Evolutionary conservation across 2,888 invertebrate genomes (phyloP).

Genomic region (Dicranocentrus wangi): DNA sequence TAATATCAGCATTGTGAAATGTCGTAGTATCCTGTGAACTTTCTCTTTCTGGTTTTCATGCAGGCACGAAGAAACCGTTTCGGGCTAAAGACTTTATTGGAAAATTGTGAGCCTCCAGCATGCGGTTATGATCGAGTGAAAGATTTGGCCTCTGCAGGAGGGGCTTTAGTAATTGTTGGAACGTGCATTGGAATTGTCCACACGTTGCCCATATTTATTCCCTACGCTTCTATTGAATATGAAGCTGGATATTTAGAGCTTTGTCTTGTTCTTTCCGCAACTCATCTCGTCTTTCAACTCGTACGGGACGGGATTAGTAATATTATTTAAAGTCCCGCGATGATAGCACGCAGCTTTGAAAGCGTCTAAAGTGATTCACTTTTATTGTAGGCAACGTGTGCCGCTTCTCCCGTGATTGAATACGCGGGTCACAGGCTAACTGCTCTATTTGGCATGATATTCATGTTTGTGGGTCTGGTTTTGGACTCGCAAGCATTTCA

Average conservation of each 20-base stretch:
- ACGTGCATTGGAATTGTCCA: conserved; percentile 59
- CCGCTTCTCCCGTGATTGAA: conserved; percentile 30
- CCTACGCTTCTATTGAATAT: conserved; percentile 47
- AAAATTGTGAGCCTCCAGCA: conserved; percentile 35
- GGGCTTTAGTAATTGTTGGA: conserved; percentile 49
- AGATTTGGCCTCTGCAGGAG: conserved; percentile 46
- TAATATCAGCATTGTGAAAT: neutral
- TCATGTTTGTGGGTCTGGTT: conserved; percentile 62
- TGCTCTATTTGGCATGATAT: conserved; percentile 67
- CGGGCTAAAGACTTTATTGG: neutral
- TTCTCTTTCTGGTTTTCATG: neutral
- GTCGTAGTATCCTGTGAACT: neutral
- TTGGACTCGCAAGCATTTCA: conserved; percentile 63
- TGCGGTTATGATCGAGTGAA: conserved; percentile 54
- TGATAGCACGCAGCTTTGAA: no score
- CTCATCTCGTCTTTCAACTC: conserved; percentile 48
- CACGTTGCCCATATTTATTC: conserved; percentile 50
- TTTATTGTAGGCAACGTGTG: conserved; percentile 21
- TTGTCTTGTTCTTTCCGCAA: conserved; percentile 34
- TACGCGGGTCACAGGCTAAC: conserved; percentile 66
- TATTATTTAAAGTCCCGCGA: neutral
- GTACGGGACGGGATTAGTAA: conserved; percentile 25
- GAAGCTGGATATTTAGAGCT: conserved; percentile 63
- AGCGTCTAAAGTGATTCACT: neutral
- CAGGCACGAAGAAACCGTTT: conserved; percentile 14